Percentiles rank a stretch among this genome's conserved stretches.
These are phyloP conservation scores for Loxodonta africana DNA, from an alignment of 2,113 vertebrate species.

Conservation along the genomic window DNA sequence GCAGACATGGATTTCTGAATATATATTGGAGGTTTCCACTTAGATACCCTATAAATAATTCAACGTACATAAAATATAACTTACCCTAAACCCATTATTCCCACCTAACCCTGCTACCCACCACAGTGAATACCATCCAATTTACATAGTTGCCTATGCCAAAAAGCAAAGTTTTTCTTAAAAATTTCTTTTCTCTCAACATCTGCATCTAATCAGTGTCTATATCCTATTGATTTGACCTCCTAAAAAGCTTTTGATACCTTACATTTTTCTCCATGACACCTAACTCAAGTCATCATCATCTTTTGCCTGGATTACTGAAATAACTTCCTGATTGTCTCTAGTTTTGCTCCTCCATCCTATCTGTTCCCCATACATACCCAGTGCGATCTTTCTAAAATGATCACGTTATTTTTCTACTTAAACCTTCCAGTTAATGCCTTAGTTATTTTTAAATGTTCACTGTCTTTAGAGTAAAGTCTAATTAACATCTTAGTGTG, in stretches of 20 bases:
- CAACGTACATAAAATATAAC: background rate
- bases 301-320: background rate
- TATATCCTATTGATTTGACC: background rate
- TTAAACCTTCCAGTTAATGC: background rate
- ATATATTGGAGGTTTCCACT: background rate
- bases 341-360: background rate
- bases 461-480: conserved; percentile 46
- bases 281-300: background rate
- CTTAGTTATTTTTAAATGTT: conserved; percentile 28
- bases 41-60: conserved; percentile 14
- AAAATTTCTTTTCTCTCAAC: background rate
- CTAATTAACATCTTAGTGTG: background rate
- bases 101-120: background rate
- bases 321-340: background rate
- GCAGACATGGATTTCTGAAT: background rate
- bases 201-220: background rate
- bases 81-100: background rate
- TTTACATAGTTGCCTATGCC: background rate
- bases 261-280: background rate
- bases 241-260: background rate
- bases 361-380: background rate
- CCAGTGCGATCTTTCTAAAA: background rate
- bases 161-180: conserved; percentile 14
- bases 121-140: background rate
- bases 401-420: background rate